Conservation (phyloP, 1,140 invertebrate species). For the Rhyacophila brunnea region DNA sequence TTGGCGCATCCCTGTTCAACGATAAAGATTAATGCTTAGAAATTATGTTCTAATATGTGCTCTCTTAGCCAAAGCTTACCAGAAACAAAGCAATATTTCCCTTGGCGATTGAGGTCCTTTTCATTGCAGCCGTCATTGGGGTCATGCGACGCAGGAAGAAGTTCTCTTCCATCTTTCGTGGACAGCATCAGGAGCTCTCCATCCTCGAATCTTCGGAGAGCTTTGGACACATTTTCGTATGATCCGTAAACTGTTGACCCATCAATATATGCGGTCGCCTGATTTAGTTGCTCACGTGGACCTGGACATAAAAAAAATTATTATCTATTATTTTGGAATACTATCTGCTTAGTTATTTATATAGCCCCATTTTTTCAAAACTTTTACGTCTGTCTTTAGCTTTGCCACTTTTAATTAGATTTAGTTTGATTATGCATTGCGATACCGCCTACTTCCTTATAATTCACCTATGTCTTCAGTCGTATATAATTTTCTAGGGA, state of each 20-base stretch:
- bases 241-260: constrained; percentile 84
- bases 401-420: too few relatives aligned
- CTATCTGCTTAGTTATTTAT: too few relatives aligned
- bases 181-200: constrained; percentile 65
- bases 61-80: constrained; percentile 49
- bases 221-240: constrained; percentile 50
- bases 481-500: too few relatives aligned
- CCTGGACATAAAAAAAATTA: constrained; percentile 48
- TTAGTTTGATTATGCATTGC: too few relatives aligned
- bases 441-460: too few relatives aligned
- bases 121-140: constrained; percentile 75
- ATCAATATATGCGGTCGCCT: constrained; percentile 88
- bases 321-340: too few relatives aligned
- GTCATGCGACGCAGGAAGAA: constrained; percentile 71
- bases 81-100: constrained; percentile 76
- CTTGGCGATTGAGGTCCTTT: constrained; percentile 60
- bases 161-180: constrained; percentile 61
- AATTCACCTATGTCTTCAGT: too few relatives aligned
- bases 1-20: not conserved
- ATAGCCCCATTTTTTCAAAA: too few relatives aligned
- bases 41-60: too few relatives aligned
- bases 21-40: not conserved
- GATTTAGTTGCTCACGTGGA: constrained; percentile 85
- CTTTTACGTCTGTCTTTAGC: too few relatives aligned
- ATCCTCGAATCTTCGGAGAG: constrained; percentile 56